Evolutionary conservation across 2,113 vertebrate genomes (phyloP), one percentile per base, ranked within the genome.

Genomic region (Panurus biarmicus): DNA sequence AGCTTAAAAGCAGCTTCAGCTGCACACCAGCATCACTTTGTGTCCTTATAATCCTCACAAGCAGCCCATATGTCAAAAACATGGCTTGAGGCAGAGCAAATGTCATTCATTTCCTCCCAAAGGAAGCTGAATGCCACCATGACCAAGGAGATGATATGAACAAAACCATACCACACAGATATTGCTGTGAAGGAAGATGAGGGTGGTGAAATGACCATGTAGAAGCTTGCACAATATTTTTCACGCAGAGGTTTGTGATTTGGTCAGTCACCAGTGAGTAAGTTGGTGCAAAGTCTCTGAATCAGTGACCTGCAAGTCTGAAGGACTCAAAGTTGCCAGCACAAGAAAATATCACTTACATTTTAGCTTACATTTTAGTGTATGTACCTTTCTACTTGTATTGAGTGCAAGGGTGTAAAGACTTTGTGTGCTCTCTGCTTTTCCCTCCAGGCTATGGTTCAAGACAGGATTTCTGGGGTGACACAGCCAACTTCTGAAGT

Each of bases 31-130:
- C 14, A 35, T 54, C 4, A 2, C 45, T 85, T 90, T 10, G 7
- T 31, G 51, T 76, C 50, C 28, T 91, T 60, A 31, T 47, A 51
- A 3, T 58, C 44, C 31, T 87, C 78, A 42, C 72, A 51, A 73
- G 17, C 24, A 71, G 22, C 47, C 13, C 3, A 1, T 35, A 9
- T 0, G 0, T 53, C 19, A n/a, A 89, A 87, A 58, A 33, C 0
- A 0, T 17, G 38, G n/a, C 57, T 69, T 83, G 38, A 81, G 33
- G 33, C 38, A 72, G 62, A 57, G 77, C 38, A 57, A 88, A 40
- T 45, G 48, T 38, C 77, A 35, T 66, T 51, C 1, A 3, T 79
- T 60, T 86, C 45, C 5, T 76, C 45, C 25, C 26, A 48, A 81
- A 81, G 40, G 48, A 89, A 40, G 61, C 9, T 4, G 47, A 74